Conservation (phyloP, 2,113 vertebrate genomes). For the Hassar affinis region DNA sequence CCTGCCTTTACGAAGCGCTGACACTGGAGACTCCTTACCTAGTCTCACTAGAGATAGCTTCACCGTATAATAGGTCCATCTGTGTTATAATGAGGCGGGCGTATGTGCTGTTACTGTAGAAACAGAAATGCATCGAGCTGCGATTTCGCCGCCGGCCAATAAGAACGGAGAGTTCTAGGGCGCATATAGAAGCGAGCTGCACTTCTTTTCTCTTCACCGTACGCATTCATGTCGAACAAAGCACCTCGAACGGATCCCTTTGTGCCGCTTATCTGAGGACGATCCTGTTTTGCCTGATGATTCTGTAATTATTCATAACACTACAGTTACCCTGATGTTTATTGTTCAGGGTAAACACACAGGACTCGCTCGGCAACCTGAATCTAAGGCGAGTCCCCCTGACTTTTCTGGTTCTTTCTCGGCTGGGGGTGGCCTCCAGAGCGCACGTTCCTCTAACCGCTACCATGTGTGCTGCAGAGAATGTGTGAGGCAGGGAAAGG, state of each 20-base stretch:
- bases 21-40: not conserved
- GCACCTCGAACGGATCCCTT: not conserved
- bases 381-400: not conserved
- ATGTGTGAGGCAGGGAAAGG: not conserved
- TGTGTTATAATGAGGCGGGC: too few species aligned
- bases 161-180: not conserved
- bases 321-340: not conserved
- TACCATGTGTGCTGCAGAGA: constrained; percentile 34
- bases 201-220: not conserved
- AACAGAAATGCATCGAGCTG: not conserved
- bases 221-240: not conserved
- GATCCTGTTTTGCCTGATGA: not conserved
- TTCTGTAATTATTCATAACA: constrained; percentile 4
- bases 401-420: not conserved
- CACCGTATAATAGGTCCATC: not conserved
- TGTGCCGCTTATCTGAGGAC: not conserved
- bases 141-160: not conserved
- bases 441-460: constrained; percentile 24
- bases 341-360: constrained; percentile 13
- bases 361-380: not conserved
- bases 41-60: not conserved
- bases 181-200: not conserved
- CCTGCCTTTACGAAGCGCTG: not conserved
- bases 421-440: constrained; percentile 13
- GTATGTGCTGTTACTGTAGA: not conserved